Base-by-base conservation (phyloP, 2,797 vertebrate species). In the Synanceia verrucosa region DNA sequence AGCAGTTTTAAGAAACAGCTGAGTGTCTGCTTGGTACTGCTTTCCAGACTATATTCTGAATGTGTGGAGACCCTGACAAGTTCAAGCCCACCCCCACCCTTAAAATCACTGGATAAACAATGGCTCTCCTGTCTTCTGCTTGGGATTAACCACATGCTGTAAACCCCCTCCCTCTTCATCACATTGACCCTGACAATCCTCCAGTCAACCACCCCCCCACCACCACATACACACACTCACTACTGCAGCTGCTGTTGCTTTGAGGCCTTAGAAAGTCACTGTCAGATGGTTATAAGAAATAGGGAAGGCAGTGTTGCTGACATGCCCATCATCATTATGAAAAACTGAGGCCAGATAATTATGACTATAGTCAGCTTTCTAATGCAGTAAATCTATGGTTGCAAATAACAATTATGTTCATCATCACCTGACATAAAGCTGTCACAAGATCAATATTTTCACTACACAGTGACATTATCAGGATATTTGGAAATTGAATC, bases 71-170 rank as follows among this genome's bases (percentile, higher is more conserved):
- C n/a, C 23, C 58, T 19, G 11, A 65, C 67, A 48, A 70, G 19
- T 63, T 62, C 64, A 55, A 29, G 31, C 47, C 59, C 59, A 26
- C 81, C 56, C 69, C 78, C 76, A 9, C 26, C 47, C 50, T 61
- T 47, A 47, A 70, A 72, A 84, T 64, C 72, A 74, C 51, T 78
- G 51, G 60, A 81, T 88, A 86, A 91, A 94, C 93, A 94, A 93
- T 89, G 87, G 78, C 67, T 76, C 85, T 60, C 75, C 92, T 94
- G 91, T 93, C 85, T 87, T 89, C 87, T 76, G 78, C 69, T 48
- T 58, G 82, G 92, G 89, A 92, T 94, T 93, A 93, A 84, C 76
- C 84, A 82, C 88, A 91, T 84, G 86, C 89, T 86, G 80, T 86
- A 88, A 78, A 61, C 41, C 72, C 76, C 64, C 39, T 41, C 39